Evolutionary conservation across 2,797 vertebrate genomes (phyloP), one percentile per base, ranked within the genome.

Genomic region (Hyperoplus immaculatus): DNA sequence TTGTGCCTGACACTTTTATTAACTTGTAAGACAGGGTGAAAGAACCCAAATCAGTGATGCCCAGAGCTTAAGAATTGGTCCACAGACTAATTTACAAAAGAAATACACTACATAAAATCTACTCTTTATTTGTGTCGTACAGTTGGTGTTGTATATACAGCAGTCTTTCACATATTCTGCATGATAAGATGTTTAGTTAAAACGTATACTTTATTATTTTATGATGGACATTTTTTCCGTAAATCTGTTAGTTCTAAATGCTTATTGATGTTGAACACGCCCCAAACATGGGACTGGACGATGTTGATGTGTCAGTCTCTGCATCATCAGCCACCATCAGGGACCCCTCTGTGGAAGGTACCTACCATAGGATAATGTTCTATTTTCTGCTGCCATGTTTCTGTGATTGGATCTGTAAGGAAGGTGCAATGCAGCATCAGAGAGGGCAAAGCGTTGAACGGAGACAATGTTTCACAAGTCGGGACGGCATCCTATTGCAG

Each of bases 351-450:
- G 49, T 67, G 49, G 77, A 50, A 41, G 41, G 47, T 16, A 45
- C 13, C 39, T 16, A 18, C 68, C 36, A 54, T 43, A 67, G 72
- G 64, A 59, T 78, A 58, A 81, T 51, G 13, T 45, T 66, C 61
- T 81, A 13, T 84, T 80, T 86, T 71, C 77, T 88, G 41, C 42
- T 65, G 67, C 78, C 65, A 5, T 71, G 74, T 85, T 72, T 84
- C 67, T 77, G 38, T 66, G 81, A 74, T 62, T 75, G 83, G 84
- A 86, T 76, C 38, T 60, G 60, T 61, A 66, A 79, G 5, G 47
- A 64, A 16, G 54, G 55, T 46, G 49, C 5, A 9, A 81, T 74
- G 65, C 70, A 12, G 39, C 63, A 41, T 39, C 57, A 15, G 38
- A 67, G 69, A 69, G 58, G 60, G 29, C 39, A 61, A 53, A 68